phyloP scores from a whole-genome alignment of 2,888 invertebrate genomes.

The Trimorus sp. region DNA sequence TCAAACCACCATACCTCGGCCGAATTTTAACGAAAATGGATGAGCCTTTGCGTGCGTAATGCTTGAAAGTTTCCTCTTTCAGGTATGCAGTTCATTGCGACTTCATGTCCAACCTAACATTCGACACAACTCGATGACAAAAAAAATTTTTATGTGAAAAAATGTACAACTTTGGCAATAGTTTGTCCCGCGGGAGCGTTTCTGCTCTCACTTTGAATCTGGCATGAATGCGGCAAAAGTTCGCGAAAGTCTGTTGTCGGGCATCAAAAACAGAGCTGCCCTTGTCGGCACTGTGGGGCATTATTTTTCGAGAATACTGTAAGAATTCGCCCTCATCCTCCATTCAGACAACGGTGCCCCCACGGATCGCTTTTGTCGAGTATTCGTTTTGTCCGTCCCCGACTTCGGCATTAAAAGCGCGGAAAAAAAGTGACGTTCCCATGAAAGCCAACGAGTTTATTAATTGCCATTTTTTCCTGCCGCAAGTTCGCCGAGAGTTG shows the following conservation, averaged over 20 bases:
- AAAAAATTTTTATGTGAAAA: no score
- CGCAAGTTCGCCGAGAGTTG: no score
- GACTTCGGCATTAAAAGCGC: slow-evolving; percentile 1
- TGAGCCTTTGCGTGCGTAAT: no score
- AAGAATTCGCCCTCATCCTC: slow-evolving; percentile 25
- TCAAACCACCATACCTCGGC: no score
- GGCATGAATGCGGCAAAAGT: slow-evolving; percentile 46
- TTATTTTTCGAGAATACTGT: slow-evolving; percentile 37
- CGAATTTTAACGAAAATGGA: no score
- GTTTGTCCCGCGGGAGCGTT: no score
- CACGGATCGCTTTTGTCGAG: background rate
- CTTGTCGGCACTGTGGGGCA: slow-evolving; percentile 33
- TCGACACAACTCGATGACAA: no score
- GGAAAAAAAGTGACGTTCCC: slow-evolving; percentile 9
- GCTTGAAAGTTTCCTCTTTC: no score
- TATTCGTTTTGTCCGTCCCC: background rate
- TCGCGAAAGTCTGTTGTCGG: slow-evolving; percentile 49
- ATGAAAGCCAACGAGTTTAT: slow-evolving; percentile 12
- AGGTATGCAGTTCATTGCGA: no score
- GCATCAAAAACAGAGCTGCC: slow-evolving; percentile 60
- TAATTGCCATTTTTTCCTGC: slow-evolving; percentile 13
- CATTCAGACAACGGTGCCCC: slow-evolving; percentile 10
- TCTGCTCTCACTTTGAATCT: no score
- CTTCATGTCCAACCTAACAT: no score
- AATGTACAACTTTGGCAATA: no score